These are phyloP conservation scores for Lophochroa leadbeateri DNA, from an alignment of 2,113 vertebrate species.

Conservation along the genomic window DNA sequence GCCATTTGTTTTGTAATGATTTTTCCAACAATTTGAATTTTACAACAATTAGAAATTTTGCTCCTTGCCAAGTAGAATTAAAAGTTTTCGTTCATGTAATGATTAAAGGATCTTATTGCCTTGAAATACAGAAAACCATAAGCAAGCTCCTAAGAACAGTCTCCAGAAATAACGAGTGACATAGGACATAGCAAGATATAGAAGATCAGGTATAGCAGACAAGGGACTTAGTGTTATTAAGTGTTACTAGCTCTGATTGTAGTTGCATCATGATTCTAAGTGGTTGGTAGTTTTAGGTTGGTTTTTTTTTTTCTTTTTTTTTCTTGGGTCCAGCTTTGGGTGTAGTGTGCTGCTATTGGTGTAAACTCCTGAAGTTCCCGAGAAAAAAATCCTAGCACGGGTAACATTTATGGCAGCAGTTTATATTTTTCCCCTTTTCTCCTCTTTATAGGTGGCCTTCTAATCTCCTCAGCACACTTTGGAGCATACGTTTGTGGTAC, in stretches of 20 bases:
- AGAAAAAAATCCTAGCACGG: neutral
- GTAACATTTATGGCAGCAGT: neutral
- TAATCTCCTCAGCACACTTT: slow-evolving; percentile 94
- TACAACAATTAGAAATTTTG: neutral
- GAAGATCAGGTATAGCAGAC: neutral
- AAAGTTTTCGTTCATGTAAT: neutral
- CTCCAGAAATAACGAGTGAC: neutral
- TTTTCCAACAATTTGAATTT: neutral
- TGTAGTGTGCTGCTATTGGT: neutral
- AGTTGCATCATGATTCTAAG: neutral
- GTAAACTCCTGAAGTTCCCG: neutral
- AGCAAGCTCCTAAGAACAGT: neutral
- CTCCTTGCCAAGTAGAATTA: neutral
- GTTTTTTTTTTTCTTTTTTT: no score
- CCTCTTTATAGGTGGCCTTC: slow-evolving; percentile 84
- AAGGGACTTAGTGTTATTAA: neutral
- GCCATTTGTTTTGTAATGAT: neutral
- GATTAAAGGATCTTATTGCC: neutral
- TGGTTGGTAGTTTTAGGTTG: neutral
- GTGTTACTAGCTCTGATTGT: neutral
- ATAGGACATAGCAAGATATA: neutral
- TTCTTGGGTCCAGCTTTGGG: neutral
- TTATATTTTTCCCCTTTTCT: neutral
- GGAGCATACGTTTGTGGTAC: slow-evolving; percentile 93
- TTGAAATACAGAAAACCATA: neutral